Base-by-base conservation (phyloP, 1,140 invertebrate genomes). In the Stenopsyche tienmushanensis region DNA sequence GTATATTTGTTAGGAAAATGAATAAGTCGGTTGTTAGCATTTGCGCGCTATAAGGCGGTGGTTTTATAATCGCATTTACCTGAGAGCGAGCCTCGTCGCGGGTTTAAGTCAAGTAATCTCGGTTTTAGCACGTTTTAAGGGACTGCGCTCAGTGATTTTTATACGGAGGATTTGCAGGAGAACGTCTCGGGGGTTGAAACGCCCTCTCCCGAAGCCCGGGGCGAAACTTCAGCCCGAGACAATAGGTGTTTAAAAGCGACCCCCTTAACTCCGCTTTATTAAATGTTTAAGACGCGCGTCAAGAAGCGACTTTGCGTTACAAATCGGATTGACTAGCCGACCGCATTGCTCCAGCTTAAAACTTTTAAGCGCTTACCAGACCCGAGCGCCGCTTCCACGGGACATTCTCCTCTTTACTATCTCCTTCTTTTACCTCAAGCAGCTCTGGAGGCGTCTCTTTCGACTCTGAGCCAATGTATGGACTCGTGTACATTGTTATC, bases 51-150 rank as follows among this genome's bases (percentile, higher is more conserved):
- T 29, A 13, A 25, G 8, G 18, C 54, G 55, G 25, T 24, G 20
- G 13, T 49, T 60, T 2, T 24, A 29, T 25, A 25, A 25, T 54
- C 52, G 52, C 23, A 18, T 25, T 54, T 25, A 54, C 52, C 52
- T 54, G 52, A 24, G 13, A 34, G n/a, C n/a, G n/a, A n/a, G n/a
- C n/a, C n/a, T n/a, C n/a, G 44, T 47, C 64, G 50, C 65, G 58
- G 65, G 47, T 66, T 66, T 66, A 66, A 63, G 59, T 68, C 66
- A 47, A 64, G 62, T 68, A 68, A 68, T 64, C 66, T 62, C 53
- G 62, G 62, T 68, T 68, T 68, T 64, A 68, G 65, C 65, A 67
- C 65, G 65, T 67, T 67, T 67, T 67, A 67, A 67, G 60, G 65
- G 65, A 67, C 65, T 58, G 59, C 57, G 60, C 62, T 68, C 57